Percentiles rank a stretch among this genome's conserved stretches.
These are phyloP conservation scores for Solea solea DNA, from an alignment of 2,113 vertebrate genomes.

Conservation along the genomic window DNA sequence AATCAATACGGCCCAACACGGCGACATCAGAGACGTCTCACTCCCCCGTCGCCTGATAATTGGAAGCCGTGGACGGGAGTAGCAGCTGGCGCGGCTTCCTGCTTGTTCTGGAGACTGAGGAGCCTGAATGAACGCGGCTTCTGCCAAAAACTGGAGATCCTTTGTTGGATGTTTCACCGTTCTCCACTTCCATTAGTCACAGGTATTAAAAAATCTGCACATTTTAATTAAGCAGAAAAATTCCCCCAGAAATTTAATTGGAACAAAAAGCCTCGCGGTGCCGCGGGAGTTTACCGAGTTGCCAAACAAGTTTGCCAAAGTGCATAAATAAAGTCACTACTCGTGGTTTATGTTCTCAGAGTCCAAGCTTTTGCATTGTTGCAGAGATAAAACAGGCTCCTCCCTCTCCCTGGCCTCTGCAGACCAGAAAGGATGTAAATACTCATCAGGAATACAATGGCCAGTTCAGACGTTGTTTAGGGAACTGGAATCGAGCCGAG, in stretches of 20 bases:
- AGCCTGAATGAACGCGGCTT: neutral
- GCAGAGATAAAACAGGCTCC: neutral
- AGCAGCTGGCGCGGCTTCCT: constrained; percentile 5
- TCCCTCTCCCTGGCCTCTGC: too few species aligned
- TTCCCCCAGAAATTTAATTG: neutral
- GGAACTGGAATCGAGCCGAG: too few species aligned
- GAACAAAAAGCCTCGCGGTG: neutral
- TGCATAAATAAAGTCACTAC: neutral
- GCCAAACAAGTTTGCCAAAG: constrained; percentile 2
- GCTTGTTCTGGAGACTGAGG: neutral
- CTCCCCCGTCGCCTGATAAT: constrained; percentile 37
- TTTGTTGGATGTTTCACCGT: neutral
- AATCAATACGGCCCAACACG: constrained; percentile 53
- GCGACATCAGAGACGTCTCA: constrained; percentile 34
- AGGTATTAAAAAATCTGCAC: neutral
- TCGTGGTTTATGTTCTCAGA: neutral
- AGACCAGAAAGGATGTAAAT: too few species aligned
- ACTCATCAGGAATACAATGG: too few species aligned
- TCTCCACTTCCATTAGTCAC: neutral
- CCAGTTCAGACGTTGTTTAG: too few species aligned
- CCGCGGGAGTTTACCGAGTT: neutral
- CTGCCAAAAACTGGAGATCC: constrained; percentile 4
- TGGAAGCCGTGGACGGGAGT: constrained; percentile 28
- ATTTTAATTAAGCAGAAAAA: neutral
- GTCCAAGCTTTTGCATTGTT: too few species aligned